Percentiles rank a stretch among this genome's conserved stretches.
phyloP scores from a whole-genome alignment of 92 coral and sea anemone species.

The Porites rus region DNA sequence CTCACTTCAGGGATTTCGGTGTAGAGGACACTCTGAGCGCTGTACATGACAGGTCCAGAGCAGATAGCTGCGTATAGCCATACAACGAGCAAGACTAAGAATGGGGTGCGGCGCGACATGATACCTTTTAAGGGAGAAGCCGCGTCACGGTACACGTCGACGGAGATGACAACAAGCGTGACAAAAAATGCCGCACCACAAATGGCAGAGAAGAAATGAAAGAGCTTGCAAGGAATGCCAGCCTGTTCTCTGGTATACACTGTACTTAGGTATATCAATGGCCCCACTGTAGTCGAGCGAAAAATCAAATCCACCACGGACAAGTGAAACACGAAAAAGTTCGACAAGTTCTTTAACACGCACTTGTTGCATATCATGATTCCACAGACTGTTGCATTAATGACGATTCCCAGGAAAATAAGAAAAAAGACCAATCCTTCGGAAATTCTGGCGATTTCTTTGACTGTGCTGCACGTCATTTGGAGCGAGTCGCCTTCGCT shows the following conservation, averaged over 20 bases:
- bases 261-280: background rate
- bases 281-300: background rate
- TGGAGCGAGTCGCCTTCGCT: background rate
- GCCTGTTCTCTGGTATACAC: background rate
- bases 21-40: constrained; percentile 33
- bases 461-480: background rate
- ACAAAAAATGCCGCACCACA: background rate
- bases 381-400: background rate
- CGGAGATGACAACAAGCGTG: background rate
- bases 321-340: constrained; percentile 5
- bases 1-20: constrained; percentile 44
- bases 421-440: background rate
- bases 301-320: background rate
- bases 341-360: background rate
- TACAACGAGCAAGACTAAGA: background rate
- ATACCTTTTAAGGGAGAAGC: background rate
- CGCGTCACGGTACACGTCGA: background rate
- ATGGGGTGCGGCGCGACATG: background rate
- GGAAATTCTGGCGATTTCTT: background rate
- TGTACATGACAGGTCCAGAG: constrained; percentile 48
- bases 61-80: constrained; percentile 52
- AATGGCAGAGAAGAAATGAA: background rate
- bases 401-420: background rate
- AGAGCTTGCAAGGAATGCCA: background rate
- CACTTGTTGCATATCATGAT: background rate